A percentile compares a stretch with the other conserved stretches of the same genome.
phyloP scores from a whole-genome alignment of 2,888 invertebrate species.

The Gymnoscelis rufifasciata region DNA sequence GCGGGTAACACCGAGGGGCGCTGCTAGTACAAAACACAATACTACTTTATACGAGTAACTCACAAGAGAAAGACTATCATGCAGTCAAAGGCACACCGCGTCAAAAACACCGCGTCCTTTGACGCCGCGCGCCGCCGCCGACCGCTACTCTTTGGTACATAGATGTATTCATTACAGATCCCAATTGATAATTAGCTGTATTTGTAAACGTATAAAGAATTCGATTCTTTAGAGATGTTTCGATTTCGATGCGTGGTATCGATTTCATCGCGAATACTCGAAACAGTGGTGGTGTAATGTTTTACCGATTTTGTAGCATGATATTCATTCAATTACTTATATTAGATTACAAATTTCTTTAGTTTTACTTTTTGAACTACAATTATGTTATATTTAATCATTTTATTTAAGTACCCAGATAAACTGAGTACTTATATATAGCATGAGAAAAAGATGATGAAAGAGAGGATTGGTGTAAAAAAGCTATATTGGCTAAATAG shows the following conservation, averaged over 20 bases:
- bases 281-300: not conserved
- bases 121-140: constrained; percentile 42
- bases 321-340: too few relatives aligned
- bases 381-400: too few relatives aligned
- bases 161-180: constrained; percentile 63
- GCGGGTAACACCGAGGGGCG: too few relatives aligned
- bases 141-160: constrained; percentile 53
- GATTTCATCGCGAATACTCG: not conserved
- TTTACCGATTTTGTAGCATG: not conserved
- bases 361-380: too few relatives aligned
- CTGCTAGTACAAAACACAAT: too few relatives aligned
- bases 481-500: too few relatives aligned
- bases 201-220: constrained; percentile 43
- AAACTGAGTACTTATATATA: too few relatives aligned
- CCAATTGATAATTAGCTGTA: constrained; percentile 75
- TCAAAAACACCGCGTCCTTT: constrained; percentile 52
- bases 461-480: too few relatives aligned
- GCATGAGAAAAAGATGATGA: too few relatives aligned
- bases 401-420: too few relatives aligned
- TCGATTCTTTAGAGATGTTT: constrained; percentile 22
- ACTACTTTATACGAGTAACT: too few relatives aligned
- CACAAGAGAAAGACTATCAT: constrained; percentile 3
- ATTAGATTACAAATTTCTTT: too few relatives aligned
- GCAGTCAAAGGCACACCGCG: constrained; percentile 14
- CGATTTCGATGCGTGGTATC: constrained; percentile 6